Percentiles rank a stretch among this genome's conserved stretches.
Evolutionary conservation across 2,113 vertebrate species (phyloP).

Genomic region (Erythrocercus mccallii): DNA sequence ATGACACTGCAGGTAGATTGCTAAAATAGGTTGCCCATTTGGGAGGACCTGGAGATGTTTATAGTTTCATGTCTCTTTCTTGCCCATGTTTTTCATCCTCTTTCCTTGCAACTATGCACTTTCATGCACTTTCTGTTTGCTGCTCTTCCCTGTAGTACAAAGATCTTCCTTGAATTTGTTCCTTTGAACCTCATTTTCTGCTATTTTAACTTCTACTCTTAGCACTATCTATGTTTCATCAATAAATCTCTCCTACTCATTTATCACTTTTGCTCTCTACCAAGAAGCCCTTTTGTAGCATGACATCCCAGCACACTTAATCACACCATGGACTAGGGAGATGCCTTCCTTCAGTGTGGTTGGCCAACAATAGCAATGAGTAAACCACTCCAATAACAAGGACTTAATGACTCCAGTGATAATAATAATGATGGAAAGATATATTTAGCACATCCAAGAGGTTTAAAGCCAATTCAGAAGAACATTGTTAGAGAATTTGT

Average conservation of each 20-base stretch:
- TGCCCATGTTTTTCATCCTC: neutral
- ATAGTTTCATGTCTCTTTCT: neutral
- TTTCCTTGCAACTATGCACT: neutral
- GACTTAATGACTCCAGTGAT: neutral
- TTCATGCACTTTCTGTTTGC: neutral
- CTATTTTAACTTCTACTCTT: conserved; percentile 72
- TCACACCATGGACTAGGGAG: neutral
- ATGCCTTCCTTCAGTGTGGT: neutral
- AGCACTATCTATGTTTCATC: conserved; percentile 71
- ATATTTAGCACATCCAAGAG: neutral
- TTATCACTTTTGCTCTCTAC: conserved; percentile 61
- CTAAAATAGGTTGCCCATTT: neutral
- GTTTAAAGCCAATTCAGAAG: neutral
- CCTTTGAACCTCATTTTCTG: conserved; percentile 74
- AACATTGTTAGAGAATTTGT: neutral
- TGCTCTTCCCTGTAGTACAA: conserved; percentile 43
- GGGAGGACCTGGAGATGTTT: neutral
- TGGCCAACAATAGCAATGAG: neutral
- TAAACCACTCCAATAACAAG: neutral
- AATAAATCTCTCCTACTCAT: conserved; percentile 71
- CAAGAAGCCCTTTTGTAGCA: neutral
- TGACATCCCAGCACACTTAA: conserved; percentile 23
- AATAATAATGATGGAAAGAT: neutral
- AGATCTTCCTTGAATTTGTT: conserved; percentile 67
- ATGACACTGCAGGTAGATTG: neutral